A percentile compares a stretch with the other conserved stretches of the same genome.
Conservation (phyloP, 2,113 vertebrate genomes). For the Serinus canaria region DNA sequence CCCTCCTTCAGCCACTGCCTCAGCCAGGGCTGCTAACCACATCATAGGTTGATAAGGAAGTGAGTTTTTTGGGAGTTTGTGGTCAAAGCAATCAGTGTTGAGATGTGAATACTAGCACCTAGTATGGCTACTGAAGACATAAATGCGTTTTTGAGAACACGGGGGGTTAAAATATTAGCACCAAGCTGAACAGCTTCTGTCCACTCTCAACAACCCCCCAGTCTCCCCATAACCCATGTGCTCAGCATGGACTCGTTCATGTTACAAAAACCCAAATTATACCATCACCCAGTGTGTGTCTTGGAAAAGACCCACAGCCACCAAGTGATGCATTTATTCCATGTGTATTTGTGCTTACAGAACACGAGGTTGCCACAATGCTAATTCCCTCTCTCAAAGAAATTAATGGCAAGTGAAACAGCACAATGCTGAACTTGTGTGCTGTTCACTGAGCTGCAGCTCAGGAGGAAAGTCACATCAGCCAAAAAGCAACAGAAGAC, state of each 20-base stretch:
- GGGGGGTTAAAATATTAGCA: neutral
- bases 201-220: neutral
- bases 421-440: accelerated
- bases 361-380: neutral
- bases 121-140: no score
- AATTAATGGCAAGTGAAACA: neutral
- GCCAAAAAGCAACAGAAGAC: neutral
- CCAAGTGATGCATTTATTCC: neutral
- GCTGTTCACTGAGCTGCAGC: neutral
- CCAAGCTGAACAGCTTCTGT: neutral
- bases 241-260: accelerated
- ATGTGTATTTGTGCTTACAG: neutral
- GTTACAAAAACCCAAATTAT: neutral
- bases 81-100: no score
- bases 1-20: neutral
- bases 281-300: neutral
- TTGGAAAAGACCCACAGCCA: neutral
- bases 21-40: neutral
- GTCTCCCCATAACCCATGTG: no score
- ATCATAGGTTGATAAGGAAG: no score
- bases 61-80: no score
- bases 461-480: neutral
- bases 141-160: no score
- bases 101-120: no score
- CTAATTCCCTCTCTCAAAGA: neutral